These are phyloP conservation scores for Platichthys stellatus DNA, from an alignment of 2,113 vertebrate genomes.

Conservation along the genomic window DNA sequence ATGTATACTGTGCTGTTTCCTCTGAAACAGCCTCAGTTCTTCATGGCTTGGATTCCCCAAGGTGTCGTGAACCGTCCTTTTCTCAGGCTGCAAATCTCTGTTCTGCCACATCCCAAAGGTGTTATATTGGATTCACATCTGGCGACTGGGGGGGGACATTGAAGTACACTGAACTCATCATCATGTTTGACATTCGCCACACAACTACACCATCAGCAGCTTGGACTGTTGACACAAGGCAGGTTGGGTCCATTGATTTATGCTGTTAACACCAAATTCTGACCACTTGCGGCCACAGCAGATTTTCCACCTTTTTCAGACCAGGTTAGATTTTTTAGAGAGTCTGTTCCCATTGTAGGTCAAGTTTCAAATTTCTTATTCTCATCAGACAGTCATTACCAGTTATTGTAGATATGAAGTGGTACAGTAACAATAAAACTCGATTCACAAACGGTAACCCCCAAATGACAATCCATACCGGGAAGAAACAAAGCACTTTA, in stretches of 20 bases:
- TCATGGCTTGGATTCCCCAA: neutral
- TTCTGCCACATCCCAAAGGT: neutral
- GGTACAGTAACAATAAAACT: neutral
- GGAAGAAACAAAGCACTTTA: conserved; percentile 3
- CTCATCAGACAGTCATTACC: neutral
- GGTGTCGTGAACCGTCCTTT: neutral
- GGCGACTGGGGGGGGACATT: neutral
- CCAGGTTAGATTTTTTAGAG: neutral
- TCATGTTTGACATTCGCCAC: neutral
- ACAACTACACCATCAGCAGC: neutral
- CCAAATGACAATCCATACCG: neutral
- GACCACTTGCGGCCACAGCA: neutral
- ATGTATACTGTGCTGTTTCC: neutral
- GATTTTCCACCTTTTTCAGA: neutral
- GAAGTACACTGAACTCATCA: neutral
- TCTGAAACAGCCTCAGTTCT: neutral
- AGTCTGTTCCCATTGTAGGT: neutral
- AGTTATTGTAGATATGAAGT: neutral
- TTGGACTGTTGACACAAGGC: neutral
- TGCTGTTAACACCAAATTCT: neutral
- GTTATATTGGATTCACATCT: neutral
- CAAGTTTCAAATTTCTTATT: neutral
- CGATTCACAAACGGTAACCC: neutral
- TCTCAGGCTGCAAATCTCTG: neutral
- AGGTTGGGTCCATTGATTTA: neutral